Conservation (phyloP, 35 echinoderm and acorn worm species). For the Diadema setosum region DNA sequence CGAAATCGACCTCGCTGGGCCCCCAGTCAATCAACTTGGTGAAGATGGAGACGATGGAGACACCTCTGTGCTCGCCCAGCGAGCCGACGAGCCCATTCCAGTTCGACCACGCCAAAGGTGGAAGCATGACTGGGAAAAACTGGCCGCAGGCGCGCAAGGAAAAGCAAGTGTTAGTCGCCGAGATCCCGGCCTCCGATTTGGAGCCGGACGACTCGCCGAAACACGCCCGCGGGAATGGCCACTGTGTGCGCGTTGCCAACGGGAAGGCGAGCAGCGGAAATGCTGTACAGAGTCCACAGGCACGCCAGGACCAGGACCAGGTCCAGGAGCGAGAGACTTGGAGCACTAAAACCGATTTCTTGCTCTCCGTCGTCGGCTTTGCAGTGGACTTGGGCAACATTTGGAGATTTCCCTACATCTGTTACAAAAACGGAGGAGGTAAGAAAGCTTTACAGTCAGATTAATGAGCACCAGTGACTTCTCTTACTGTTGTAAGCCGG, state of each 20-base stretch:
- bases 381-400: constrained; percentile 90
- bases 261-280: not conserved
- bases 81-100: not conserved
- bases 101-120: not conserved
- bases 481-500: too few species aligned
- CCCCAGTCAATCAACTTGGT: not conserved
- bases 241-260: not conserved
- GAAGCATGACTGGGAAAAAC: not conserved
- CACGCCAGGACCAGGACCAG: not conserved
- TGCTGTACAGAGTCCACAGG: not conserved
- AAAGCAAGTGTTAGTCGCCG: not conserved
- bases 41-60: not conserved
- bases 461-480: too few species aligned
- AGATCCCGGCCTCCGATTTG: not conserved
- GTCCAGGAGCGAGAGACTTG: constrained; percentile 3
- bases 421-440: constrained; percentile 98
- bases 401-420: constrained; percentile 96
- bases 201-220: not conserved
- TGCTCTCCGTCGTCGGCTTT: constrained; percentile 90
- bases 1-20: not conserved
- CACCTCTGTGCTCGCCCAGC: not conserved
- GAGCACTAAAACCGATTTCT: constrained; percentile 87
- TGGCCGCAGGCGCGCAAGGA: not conserved
- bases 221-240: not conserved
- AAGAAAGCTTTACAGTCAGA: too few species aligned